Evolutionary conservation across 2,113 vertebrate species (phyloP), one percentile per base, ranked within the genome.

Genomic region (Alosa alosa): DNA sequence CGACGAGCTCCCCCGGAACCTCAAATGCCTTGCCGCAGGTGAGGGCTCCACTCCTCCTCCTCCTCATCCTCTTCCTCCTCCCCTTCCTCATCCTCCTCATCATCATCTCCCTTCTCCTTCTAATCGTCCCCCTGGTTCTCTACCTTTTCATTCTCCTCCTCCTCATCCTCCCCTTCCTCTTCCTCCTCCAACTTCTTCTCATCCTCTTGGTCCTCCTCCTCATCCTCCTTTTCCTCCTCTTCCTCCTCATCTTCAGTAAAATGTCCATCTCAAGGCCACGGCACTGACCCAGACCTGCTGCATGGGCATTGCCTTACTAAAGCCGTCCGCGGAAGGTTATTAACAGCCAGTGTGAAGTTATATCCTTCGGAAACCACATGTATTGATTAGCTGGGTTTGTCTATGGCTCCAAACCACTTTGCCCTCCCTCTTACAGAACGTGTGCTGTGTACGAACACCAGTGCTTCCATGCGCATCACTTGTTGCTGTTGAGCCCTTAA

Each of bases 1-100:
- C 83, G 98, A 99, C 88, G 98, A 99, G 91, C 96, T 97, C 41
- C 98, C 98, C 41, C 91, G 97, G 91, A 99, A 99, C 87, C 92
- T 91, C 78, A 98, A 97, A 93, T 99, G 98, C 93, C 95, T 91
- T 92, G 97, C 93, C 90, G 96, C 97, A 96, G 98, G 98, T 95
- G 94, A 95, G 93, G 57, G 75, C 25, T 72, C 64, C 25, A 11
- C 10, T 72, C 64, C 25, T 72, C n/a, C 9, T 72, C 2, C 8
- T 72, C 25, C 64, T 68, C n/a, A 22, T 68, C 60, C 60, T 64
- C 60, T 22, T n/a, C 60, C 20, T n/a, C 60, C 60, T 64, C 22
- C 22, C 3, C 60, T 0, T n/a, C 60, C 45, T 68, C 85, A 86
- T 82, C 88, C 87, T 84, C 60, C 60, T 68, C 25, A 5, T 60